A percentile compares a stretch with the other conserved stretches of the same genome.
Evolutionary conservation across 2,113 vertebrate species (phyloP).

Genomic region (Megaceryle maxima): DNA sequence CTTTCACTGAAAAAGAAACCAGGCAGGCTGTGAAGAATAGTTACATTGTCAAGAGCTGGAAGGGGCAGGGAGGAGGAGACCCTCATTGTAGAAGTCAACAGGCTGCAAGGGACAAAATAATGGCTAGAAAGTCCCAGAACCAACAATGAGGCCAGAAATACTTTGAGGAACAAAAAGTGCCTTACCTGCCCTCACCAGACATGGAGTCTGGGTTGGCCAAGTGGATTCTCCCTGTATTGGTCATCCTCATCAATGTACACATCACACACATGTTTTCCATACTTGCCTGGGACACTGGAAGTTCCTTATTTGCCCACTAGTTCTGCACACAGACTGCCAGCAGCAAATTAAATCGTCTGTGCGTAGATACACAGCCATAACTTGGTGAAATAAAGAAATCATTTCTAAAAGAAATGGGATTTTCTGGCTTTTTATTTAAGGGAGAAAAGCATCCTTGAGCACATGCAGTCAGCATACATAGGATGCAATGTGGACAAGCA

Average conservation of each 20-base stretch:
- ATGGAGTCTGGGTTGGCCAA: neutral
- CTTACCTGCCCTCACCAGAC: neutral
- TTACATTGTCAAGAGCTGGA: neutral
- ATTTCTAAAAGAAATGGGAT: neutral
- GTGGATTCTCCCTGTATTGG: rapidly evolving
- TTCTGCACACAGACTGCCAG: neutral
- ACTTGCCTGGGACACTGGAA: neutral
- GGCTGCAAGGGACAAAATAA: neutral
- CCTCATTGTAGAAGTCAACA: neutral
- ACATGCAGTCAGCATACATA: neutral
- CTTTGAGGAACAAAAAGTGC: neutral
- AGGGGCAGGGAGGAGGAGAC: neutral
- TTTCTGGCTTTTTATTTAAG: neutral
- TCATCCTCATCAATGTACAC: too few species aligned
- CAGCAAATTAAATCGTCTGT: neutral
- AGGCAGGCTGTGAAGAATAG: neutral
- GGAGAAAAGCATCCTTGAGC: neutral
- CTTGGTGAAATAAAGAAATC: neutral
- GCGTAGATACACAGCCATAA: neutral
- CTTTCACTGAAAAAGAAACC: neutral
- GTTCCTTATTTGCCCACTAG: neutral
- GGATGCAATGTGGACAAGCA: neutral
- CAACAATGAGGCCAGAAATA: neutral
- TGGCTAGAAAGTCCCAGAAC: neutral
- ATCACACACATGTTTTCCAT: neutral